Conservation (phyloP, 2,888 invertebrate species). For the Pollenia labialis region DNA sequence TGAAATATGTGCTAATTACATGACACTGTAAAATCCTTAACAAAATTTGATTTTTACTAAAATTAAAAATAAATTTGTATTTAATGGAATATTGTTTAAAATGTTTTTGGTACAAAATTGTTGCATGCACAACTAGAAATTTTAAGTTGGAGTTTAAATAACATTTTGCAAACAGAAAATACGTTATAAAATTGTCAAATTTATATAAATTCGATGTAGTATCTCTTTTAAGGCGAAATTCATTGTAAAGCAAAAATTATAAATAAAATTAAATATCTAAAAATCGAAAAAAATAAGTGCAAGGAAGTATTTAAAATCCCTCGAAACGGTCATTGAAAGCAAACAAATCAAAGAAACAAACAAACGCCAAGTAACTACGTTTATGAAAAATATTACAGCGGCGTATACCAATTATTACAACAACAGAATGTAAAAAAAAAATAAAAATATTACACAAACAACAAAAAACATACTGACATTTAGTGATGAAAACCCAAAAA, state of each 20-base stretch:
- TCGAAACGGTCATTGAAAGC: slow-evolving; percentile 14
- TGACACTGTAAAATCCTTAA: slow-evolving; percentile 48
- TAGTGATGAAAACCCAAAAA: slow-evolving; percentile 39
- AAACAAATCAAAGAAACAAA: slow-evolving; percentile 39
- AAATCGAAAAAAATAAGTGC: too few relatives aligned
- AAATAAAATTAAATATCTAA: not conserved
- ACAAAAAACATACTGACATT: slow-evolving; percentile 32
- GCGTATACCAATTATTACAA: not conserved
- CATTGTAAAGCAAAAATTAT: too few relatives aligned
- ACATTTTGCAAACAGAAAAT: too few relatives aligned
- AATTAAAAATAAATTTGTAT: not conserved
- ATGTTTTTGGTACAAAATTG: not conserved
- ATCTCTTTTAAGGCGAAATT: too few relatives aligned
- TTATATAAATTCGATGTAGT: too few relatives aligned
- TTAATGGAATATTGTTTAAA: not conserved
- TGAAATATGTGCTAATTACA: slow-evolving; percentile 33
- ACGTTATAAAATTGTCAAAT: too few relatives aligned
- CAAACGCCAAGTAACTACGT: not conserved
- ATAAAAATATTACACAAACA: slow-evolving; percentile 16
- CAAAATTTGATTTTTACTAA: slow-evolving; percentile 12
- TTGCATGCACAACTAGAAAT: not conserved
- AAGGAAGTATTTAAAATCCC: not conserved
- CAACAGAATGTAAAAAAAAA: not conserved
- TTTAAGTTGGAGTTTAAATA: too few relatives aligned
- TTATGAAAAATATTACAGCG: slow-evolving; percentile 47